Evolutionary conservation across 2,113 vertebrate species (phyloP), one percentile per base, ranked within the genome.

Genomic region (Ptilorrhoa leucosticta): DNA sequence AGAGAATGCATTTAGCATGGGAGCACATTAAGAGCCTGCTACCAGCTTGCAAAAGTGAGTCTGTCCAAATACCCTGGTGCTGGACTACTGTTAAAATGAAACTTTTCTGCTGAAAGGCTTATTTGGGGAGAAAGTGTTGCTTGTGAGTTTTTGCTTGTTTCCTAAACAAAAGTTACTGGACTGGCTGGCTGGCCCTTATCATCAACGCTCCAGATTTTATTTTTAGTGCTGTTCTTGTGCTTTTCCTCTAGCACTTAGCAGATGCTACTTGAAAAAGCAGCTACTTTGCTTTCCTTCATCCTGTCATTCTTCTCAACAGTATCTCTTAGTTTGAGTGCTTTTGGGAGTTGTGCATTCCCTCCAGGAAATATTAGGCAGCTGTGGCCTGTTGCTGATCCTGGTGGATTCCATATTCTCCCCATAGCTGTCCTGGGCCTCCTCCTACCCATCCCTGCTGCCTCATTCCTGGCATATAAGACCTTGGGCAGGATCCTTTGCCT

Each of bases 11-110:
- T 87, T 65, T 73, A 60, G 42, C 51, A 6, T 15, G 39, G 68
- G 18, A 58, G 19, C 17, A 8, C 0, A 0, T 69, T 60, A 22
- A 79, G 26, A 73, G 23, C 26, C 28, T 1, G 1, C 20, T 77
- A 27, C 35, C 22, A 45, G 20, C 45, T 30, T 26, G 35, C 47
- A 5, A 0, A 60, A 68, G 40, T 22, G 30, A 51, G 17, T 54
- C 47, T 75, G 20, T 64, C 40, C 21, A 24, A 83, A 50, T 47
- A 21, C 53, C 33, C 37, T 14, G 7, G 21, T 68, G 40, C 53
- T 64, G 28, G 42, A 35, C 47, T 71, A 4, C 44, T 71, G 35
- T 47, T 64, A 70, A 69, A 77, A 72, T 33, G 2, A 60, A 60
- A 1, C 19, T 75, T 75, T 42, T 64, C 56, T 88, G 23, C 24